These are phyloP conservation scores for Syngnathus floridae DNA, from an alignment of 2,113 vertebrate species.

Conservation along the genomic window DNA sequence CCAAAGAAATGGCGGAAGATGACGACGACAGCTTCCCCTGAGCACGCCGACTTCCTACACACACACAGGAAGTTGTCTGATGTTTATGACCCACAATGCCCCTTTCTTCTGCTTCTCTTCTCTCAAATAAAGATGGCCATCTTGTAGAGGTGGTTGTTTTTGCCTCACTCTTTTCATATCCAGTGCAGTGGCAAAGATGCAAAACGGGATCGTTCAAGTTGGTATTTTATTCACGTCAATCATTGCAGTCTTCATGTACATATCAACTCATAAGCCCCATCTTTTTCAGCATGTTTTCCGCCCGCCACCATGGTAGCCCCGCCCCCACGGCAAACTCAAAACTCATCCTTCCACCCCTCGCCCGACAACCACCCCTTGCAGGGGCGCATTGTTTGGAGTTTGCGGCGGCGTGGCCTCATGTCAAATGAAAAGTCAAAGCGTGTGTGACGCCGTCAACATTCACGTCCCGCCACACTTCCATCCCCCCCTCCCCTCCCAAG, in stretches of 20 bases:
- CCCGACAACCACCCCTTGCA: background rate
- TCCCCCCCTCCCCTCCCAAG: background rate
- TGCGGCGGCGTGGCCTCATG: slow-evolving; percentile 40
- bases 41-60: slow-evolving; percentile 40
- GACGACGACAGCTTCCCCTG: slow-evolving; percentile 94
- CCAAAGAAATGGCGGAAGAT: slow-evolving; percentile 97
- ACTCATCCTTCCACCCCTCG: background rate
- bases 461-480: background rate
- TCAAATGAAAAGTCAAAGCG: slow-evolving; percentile 7
- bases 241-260: slow-evolving; percentile 74
- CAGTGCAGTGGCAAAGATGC: background rate
- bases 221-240: slow-evolving; percentile 77
- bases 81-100: slow-evolving; percentile 36
- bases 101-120: slow-evolving; percentile 1
- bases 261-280: slow-evolving; percentile 17
- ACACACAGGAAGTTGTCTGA: slow-evolving; percentile 26
- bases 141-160: background rate
- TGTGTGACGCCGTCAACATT: background rate
- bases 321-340: background rate
- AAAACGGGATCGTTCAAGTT: slow-evolving; percentile 63
- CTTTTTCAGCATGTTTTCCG: background rate
- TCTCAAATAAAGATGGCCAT: background rate
- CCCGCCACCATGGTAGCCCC: background rate
- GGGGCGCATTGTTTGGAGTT: slow-evolving; percentile 34
- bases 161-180: background rate